Evolutionary conservation across 2,113 vertebrate genomes (phyloP).

Genomic region (Heteronetta atricapilla): DNA sequence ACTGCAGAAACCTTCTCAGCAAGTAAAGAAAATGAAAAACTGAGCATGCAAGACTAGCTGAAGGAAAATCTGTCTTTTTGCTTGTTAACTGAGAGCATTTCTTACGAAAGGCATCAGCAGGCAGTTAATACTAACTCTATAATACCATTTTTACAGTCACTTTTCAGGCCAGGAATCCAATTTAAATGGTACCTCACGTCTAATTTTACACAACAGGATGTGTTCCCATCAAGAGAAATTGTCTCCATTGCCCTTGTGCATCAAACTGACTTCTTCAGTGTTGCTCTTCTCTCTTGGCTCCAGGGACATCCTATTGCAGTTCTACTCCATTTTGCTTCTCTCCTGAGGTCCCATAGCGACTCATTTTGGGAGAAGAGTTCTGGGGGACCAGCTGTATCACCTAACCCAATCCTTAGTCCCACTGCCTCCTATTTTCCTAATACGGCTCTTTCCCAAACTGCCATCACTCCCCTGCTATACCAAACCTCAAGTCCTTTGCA

Average conservation of each 20-base stretch:
- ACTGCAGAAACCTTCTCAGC: not conserved
- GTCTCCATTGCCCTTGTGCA: not conserved
- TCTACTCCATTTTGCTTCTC: not conserved
- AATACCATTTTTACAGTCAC: conserved; percentile 23
- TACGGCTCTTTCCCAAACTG: not conserved
- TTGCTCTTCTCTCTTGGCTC: not conserved
- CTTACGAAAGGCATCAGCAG: not conserved
- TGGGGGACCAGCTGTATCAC: not conserved
- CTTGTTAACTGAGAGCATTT: not conserved
- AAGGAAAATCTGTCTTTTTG: not conserved
- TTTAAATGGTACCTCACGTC: not conserved
- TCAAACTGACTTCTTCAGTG: not conserved
- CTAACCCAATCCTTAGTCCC: not conserved
- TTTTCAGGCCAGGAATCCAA: conserved; percentile 20
- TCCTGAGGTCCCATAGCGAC: not conserved
- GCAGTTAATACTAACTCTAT: not conserved
- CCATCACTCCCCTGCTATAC: not conserved
- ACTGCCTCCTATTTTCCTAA: not conserved
- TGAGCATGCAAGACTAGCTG: not conserved
- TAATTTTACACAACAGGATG: conserved; percentile 10
- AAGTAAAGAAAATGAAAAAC: not conserved
- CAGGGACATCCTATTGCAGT: not conserved
- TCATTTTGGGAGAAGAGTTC: not conserved
- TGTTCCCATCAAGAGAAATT: not conserved
- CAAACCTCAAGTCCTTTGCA: not conserved